A percentile compares a stretch with the other conserved stretches of the same genome.
These are phyloP conservation scores for Meganola albula DNA, from an alignment of 2,888 invertebrate genomes.

Conservation along the genomic window DNA sequence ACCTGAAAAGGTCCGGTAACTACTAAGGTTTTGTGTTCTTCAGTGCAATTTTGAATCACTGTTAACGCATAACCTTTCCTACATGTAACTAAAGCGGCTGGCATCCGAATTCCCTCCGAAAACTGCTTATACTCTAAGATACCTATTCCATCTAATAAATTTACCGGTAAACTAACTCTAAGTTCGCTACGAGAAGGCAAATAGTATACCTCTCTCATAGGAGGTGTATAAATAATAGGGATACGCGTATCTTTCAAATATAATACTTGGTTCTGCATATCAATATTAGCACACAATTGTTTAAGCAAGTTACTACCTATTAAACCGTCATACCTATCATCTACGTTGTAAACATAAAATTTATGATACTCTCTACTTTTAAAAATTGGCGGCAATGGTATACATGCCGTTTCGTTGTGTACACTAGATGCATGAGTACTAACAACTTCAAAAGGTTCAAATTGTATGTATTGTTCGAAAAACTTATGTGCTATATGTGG, in stretches of 20 bases:
- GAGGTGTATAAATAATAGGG: slow-evolving; percentile 1
- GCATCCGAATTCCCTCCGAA: background rate
- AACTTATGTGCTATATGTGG: background rate
- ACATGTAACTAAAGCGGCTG: slow-evolving; percentile 6
- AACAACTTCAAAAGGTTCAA: slow-evolving; percentile 16
- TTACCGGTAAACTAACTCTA: background rate
- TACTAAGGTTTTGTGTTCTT: background rate
- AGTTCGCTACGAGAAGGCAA: background rate
- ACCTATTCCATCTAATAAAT: background rate
- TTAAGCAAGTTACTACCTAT: slow-evolving; percentile 16
- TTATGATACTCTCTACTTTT: slow-evolving; percentile 6
- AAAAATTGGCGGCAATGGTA: slow-evolving; percentile 12
- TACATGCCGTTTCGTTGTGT: slow-evolving; percentile 11
- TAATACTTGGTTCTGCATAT: slow-evolving; percentile 6
- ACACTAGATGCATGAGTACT: slow-evolving; percentile 17
- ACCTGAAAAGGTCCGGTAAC: background rate
- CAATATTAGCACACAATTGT: slow-evolving; percentile 15
- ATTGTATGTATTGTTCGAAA: background rate
- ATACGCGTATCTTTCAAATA: background rate
- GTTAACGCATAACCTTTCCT: background rate
- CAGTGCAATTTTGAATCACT: background rate
- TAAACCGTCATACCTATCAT: slow-evolving; percentile 15
- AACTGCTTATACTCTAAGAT: background rate
- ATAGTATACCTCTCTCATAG: too few species aligned
- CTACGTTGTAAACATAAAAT: slow-evolving; percentile 16